Evolutionary conservation across 2,113 vertebrate genomes (phyloP), one percentile per base, ranked within the genome.

Genomic region (Desmodus rotundus): DNA sequence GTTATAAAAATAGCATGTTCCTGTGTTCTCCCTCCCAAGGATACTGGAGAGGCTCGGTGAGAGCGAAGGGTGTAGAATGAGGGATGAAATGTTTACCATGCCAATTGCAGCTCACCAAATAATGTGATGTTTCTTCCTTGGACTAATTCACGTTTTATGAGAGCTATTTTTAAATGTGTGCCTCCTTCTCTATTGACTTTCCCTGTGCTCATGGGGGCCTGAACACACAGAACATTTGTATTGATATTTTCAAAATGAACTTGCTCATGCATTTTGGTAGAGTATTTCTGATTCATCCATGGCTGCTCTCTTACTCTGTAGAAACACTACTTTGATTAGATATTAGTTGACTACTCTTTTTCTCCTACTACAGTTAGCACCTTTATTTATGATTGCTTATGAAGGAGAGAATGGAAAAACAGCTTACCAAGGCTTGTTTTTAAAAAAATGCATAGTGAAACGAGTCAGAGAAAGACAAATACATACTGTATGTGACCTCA

Each of bases 81-180:
- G n/a, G 85, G 73, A 88, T 80, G 82, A 91, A 95, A 88, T 67
- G 68, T 96, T 96, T 92, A 87, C 67, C 58, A 41, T 95, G 67
- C 76, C 96, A 95, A 90, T 85, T 67, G 93, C 50, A 80, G 47
- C 68, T 90, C 72, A 72, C 84, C 74, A 95, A 90, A 96, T 92
- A 92, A 93, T 83, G 67, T n/a, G 52, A 33, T 78, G 68, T 70
- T 86, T 94, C 67, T 94, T 65, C 54, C 76, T 76, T 89, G 89
- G 52, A 82, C 87, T 91, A 95, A 91, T 70, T 91, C 82, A 94
- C 93, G 74, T 96, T 97, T 97, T 93, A 94, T 94, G 85, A 96
- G 47, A 70, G 36, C 92, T 95, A 88, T 96, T 97, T 95, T 97
- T 91, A 92, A 95, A 72, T 20, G 3, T 67, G 1, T 91, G 63